These are phyloP conservation scores for Standfussiana lucernea DNA, from an alignment of 2,888 invertebrate genomes.

Conservation along the genomic window DNA sequence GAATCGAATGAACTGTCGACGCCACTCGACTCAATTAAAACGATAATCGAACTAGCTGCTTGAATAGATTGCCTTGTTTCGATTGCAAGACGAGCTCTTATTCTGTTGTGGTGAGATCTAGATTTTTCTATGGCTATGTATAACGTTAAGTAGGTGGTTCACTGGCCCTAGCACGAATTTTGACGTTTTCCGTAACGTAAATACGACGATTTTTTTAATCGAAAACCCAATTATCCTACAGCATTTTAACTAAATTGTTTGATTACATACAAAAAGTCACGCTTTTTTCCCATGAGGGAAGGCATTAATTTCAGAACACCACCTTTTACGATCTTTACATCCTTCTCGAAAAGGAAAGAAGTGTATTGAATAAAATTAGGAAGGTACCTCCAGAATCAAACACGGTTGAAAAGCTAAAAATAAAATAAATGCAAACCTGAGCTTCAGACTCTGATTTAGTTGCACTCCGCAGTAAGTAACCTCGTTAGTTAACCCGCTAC, in stretches of 20 bases:
- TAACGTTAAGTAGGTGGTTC: neutral
- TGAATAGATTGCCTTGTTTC: conserved; percentile 59
- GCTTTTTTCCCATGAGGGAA: neutral
- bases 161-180: neutral
- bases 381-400: neutral
- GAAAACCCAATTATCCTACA: too few relatives aligned
- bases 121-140: neutral
- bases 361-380: neutral
- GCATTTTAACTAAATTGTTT: too few relatives aligned
- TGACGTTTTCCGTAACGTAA: too few relatives aligned
- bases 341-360: neutral
- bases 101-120: neutral
- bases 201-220: too few relatives aligned
- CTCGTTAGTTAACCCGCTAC: conserved; percentile 9
- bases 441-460: conserved; percentile 14
- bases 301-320: neutral
- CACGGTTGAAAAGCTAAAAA: conserved; percentile 1
- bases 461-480: conserved; percentile 26
- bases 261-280: too few relatives aligned
- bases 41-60: conserved; percentile 50
- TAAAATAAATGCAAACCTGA: neutral
- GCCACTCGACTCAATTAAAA: conserved; percentile 58
- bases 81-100: conserved; percentile 22
- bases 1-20: conserved; percentile 38
- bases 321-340: neutral